Percentiles rank a stretch among this genome's conserved stretches.
phyloP scores from a whole-genome alignment of 2,888 invertebrate species.

The Xestia sexstrigata region DNA sequence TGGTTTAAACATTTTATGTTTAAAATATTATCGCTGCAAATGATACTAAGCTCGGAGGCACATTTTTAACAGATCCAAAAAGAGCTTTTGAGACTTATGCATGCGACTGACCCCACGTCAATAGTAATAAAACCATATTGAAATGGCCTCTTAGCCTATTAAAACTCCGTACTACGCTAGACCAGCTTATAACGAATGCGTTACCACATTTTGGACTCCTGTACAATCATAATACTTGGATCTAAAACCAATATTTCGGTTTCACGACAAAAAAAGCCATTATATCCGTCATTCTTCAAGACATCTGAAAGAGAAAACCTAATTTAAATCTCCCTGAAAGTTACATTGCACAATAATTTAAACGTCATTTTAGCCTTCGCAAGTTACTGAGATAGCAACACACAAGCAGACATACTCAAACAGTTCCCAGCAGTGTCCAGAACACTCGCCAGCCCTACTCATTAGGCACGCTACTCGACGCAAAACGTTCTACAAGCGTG shows the following conservation, averaged over 20 bases:
- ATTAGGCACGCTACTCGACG: slow-evolving; percentile 63
- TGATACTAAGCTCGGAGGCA: background rate
- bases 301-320: background rate
- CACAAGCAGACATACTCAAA: background rate
- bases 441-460: slow-evolving; percentile 54
- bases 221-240: background rate
- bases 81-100: background rate
- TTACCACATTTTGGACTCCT: background rate
- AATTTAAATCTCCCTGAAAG: background rate
- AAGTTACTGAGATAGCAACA: slow-evolving; percentile 8
- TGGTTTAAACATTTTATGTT: background rate
- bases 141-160: background rate
- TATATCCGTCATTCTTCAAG: background rate
- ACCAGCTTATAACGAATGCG: background rate
- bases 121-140: background rate
- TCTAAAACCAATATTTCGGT: background rate
- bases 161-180: background rate
- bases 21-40: background rate
- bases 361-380: background rate
- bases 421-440: background rate
- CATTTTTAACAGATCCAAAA: background rate
- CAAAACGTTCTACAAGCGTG: slow-evolving; percentile 62
- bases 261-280: background rate
- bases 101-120: background rate
- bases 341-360: background rate